Evolutionary conservation across 2,797 vertebrate species (phyloP).

Genomic region (Phalanger gymnotis): DNA sequence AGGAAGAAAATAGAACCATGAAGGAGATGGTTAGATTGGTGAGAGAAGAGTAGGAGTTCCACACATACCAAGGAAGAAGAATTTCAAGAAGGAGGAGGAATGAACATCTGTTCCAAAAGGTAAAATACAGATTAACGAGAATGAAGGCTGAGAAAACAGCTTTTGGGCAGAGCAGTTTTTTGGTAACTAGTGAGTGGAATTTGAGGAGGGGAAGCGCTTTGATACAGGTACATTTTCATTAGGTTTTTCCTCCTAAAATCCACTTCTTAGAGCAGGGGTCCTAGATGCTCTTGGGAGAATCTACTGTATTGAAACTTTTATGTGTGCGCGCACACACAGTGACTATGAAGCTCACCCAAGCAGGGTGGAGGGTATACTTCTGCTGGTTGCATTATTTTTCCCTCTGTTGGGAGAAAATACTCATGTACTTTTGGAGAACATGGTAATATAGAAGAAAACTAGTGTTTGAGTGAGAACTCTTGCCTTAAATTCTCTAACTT

Average conservation of each 20-base stretch:
- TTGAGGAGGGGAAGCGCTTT: slow-evolving; percentile 18
- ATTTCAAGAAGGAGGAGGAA: neutral
- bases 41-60: neutral
- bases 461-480: neutral
- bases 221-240: neutral
- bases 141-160: slow-evolving; percentile 14
- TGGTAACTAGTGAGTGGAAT: slow-evolving; percentile 13
- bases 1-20: neutral
- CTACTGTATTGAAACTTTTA: neutral
- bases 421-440: neutral
- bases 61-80: neutral
- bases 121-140: neutral
- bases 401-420: neutral
- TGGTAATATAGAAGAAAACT: neutral
- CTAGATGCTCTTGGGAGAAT: slow-evolving; percentile 12
- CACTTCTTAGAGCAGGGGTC: neutral
- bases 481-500: slow-evolving; percentile 43
- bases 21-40: neutral
- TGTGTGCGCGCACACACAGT: neutral
- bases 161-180: neutral
- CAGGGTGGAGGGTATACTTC: neutral
- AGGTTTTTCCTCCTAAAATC: neutral
- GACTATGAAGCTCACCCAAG: neutral
- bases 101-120: neutral
- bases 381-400: neutral